These are phyloP conservation scores for Zaprionus ghesquierei DNA, from an alignment of 1,140 invertebrate species.

Conservation along the genomic window DNA sequence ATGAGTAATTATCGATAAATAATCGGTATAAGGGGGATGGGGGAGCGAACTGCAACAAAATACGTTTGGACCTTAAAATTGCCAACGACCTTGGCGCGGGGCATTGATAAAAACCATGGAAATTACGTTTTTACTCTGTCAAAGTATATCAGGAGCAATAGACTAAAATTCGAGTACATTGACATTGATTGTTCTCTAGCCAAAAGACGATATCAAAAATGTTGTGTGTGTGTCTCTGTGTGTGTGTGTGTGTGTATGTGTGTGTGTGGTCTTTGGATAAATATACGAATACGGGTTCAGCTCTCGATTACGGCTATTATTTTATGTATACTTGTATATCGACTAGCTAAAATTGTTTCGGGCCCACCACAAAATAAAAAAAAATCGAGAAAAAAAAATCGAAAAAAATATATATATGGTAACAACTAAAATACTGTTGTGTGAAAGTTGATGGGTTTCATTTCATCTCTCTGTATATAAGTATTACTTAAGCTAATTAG, in stretches of 20 bases:
- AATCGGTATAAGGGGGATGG: background rate
- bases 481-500: constrained; percentile 40
- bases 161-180: constrained; percentile 83
- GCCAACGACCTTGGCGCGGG: constrained; percentile 69
- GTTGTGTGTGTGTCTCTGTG: background rate
- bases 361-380: constrained; percentile 21
- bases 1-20: background rate
- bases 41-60: constrained; percentile 43
- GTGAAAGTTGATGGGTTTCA: background rate
- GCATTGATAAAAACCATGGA: constrained; percentile 53
- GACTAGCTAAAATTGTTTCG: constrained; percentile 23
- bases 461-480: constrained; percentile 5
- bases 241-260: background rate
- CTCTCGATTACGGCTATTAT: constrained; percentile 11
- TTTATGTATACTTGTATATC: background rate
- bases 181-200: constrained; percentile 66
- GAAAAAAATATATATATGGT: background rate
- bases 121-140: constrained; percentile 71
- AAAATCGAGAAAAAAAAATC: background rate
- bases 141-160: constrained; percentile 83
- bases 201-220: constrained; percentile 61
- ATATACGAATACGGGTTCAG: constrained; percentile 8
- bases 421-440: constrained; percentile 19
- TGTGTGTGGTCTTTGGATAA: background rate
- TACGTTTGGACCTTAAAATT: constrained; percentile 75